These are phyloP conservation scores for Zele albiditarsus DNA, from an alignment of 2,888 invertebrate species.

Conservation along the genomic window DNA sequence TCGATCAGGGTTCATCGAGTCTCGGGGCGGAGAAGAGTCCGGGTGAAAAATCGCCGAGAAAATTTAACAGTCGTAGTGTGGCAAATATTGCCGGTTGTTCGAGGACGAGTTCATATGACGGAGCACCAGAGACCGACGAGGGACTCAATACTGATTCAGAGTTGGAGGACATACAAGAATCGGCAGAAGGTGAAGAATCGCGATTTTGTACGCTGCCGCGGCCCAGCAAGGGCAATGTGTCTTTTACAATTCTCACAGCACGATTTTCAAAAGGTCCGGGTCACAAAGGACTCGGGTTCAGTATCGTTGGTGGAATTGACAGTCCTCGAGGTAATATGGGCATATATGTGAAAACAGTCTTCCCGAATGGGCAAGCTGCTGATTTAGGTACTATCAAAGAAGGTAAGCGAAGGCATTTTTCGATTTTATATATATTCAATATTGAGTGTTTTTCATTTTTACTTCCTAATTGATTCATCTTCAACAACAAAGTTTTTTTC, in stretches of 20 bases:
- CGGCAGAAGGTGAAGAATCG: slow-evolving; percentile 75
- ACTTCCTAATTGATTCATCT: neutral
- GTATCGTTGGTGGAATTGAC: slow-evolving; percentile 91
- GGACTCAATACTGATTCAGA: slow-evolving; percentile 69
- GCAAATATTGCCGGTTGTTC: slow-evolving; percentile 65
- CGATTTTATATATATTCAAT: slow-evolving; percentile 58
- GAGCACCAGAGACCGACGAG: slow-evolving; percentile 65
- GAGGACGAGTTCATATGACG: slow-evolving; percentile 54
- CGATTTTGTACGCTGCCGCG: slow-evolving; percentile 78
- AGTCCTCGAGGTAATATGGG: slow-evolving; percentile 91
- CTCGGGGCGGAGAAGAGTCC: slow-evolving; percentile 58
- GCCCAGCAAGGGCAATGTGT: slow-evolving; percentile 73
- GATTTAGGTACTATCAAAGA: slow-evolving; percentile 86
- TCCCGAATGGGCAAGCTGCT: slow-evolving; percentile 89
- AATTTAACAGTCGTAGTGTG: slow-evolving; percentile 63
- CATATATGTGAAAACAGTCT: slow-evolving; percentile 90
- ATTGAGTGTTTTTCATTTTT: neutral
- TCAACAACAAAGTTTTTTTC: neutral
- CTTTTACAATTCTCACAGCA: slow-evolving; percentile 76
- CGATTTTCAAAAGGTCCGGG: slow-evolving; percentile 87
- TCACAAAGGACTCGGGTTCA: slow-evolving; percentile 90
- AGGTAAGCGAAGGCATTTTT: slow-evolving; percentile 76
- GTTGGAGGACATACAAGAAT: slow-evolving; percentile 72
- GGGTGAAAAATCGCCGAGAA: slow-evolving; percentile 56
- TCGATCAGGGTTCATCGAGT: slow-evolving; percentile 61